These are phyloP conservation scores for Drosophila tristis DNA, from an alignment of 1,140 invertebrate species.

Conservation along the genomic window DNA sequence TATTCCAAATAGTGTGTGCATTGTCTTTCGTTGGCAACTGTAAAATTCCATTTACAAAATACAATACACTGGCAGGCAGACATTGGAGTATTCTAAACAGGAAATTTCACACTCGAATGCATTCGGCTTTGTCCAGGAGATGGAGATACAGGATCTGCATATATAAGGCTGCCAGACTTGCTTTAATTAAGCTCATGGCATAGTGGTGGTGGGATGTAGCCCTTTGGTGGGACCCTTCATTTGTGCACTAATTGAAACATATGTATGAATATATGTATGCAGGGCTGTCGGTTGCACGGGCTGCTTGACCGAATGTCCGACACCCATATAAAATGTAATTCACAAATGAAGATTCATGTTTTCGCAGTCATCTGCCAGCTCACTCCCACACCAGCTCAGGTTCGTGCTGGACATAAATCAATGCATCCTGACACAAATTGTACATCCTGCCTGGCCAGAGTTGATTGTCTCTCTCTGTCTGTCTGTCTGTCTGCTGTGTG, in stretches of 20 bases:
- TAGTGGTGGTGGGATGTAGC: not conserved
- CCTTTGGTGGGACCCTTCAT: constrained; percentile 22
- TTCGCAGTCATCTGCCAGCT: not conserved
- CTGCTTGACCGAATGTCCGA: constrained; percentile 20
- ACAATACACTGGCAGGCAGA: not conserved
- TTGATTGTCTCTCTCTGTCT: not conserved
- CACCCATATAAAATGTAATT: constrained; percentile 53
- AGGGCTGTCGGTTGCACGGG: no score
- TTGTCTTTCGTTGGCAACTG: constrained; percentile 16
- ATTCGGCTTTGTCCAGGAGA: constrained; percentile 21
- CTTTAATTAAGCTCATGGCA: constrained; percentile 49
- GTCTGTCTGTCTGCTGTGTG: not conserved
- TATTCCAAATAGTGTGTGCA: not conserved
- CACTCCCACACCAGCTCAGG: not conserved
- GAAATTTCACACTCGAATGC: constrained; percentile 28
- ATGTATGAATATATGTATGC: constrained; percentile 2
- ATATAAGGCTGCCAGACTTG: constrained; percentile 25
- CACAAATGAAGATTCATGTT: constrained; percentile 48
- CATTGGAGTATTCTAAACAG: constrained; percentile 3
- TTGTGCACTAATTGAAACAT: constrained; percentile 51
- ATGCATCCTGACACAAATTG: constrained; percentile 52
- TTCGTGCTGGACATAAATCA: constrained; percentile 48
- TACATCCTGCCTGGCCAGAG: constrained; percentile 25
- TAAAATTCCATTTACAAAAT: constrained; percentile 40
- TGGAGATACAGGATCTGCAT: constrained; percentile 15